phyloP scores from a whole-genome alignment of 2,888 invertebrate genomes.

The Conus canariensis region DNA sequence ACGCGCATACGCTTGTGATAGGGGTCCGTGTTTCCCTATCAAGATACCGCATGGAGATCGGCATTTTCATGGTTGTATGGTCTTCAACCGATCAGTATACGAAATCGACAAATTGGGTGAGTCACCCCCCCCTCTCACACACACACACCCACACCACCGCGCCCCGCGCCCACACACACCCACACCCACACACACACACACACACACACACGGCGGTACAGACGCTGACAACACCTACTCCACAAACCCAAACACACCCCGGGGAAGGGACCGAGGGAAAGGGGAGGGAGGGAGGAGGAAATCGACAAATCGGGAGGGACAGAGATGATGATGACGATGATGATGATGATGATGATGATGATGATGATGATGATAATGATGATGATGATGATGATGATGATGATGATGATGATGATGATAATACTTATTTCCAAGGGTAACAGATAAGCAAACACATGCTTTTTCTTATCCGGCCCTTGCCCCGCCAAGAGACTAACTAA shows the following conservation, averaged over 20 bases:
- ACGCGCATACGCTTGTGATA: not conserved
- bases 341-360: conserved; percentile 34
- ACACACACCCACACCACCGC: too few species aligned
- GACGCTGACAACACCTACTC: too few species aligned
- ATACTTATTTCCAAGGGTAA: too few species aligned
- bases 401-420: conserved; percentile 22
- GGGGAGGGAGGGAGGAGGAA: too few species aligned
- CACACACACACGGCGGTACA: too few species aligned
- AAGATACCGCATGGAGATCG: conserved; percentile 36
- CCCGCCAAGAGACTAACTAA: too few species aligned
- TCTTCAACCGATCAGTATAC: conserved; percentile 39
- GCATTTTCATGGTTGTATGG: conserved; percentile 41
- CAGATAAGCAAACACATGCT: too few species aligned
- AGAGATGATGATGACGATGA: not conserved
- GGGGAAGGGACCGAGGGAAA: too few species aligned
- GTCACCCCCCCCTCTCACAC: not conserved
- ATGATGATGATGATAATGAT: conserved; percentile 34
- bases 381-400: conserved; percentile 31
- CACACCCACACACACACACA: too few species aligned
- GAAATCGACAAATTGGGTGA: not conserved
- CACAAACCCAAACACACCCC: too few species aligned
- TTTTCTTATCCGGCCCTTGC: too few species aligned
- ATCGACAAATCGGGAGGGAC: not conserved
- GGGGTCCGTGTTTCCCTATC: conserved; percentile 46
- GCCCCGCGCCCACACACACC: too few species aligned